These are phyloP conservation scores for Elegia similella DNA, from an alignment of 2,888 invertebrate species.

Conservation along the genomic window DNA sequence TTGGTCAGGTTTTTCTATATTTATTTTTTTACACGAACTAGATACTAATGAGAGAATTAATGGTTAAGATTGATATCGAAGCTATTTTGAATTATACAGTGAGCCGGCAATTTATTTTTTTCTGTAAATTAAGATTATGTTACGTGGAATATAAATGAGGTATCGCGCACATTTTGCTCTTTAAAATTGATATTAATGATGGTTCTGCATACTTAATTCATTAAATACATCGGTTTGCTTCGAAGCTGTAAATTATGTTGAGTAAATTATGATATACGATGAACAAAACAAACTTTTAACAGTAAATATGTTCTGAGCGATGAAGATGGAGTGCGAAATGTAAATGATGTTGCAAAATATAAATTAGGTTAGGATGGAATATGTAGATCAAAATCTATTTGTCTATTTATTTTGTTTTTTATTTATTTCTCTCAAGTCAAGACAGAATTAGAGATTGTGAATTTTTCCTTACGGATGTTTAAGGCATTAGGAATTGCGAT, in stretches of 20 bases:
- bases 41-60: conserved; percentile 22
- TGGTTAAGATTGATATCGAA: conserved; percentile 24
- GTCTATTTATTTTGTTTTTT: too few relatives aligned
- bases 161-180: neutral
- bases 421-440: too few relatives aligned
- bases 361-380: too few relatives aligned
- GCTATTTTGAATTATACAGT: conserved; percentile 19
- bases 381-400: too few relatives aligned
- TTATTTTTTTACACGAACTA: conserved; percentile 22
- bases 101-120: conserved; percentile 12
- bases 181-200: conserved; percentile 8
- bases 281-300: neutral
- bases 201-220: neutral
- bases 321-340: too few relatives aligned
- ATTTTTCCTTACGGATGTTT: too few relatives aligned
- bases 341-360: too few relatives aligned
- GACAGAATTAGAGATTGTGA: too few relatives aligned
- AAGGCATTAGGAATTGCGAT: too few relatives aligned
- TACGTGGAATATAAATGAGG: conserved; percentile 12
- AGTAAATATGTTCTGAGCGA: too few relatives aligned
- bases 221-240: neutral
- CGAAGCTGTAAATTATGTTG: neutral
- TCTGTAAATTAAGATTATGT: conserved; percentile 12
- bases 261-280: neutral
- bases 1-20: conserved; percentile 16